Evolutionary conservation across 2,113 vertebrate genomes (phyloP), one percentile per base, ranked within the genome.

Genomic region (Podocnemis expansa): DNA sequence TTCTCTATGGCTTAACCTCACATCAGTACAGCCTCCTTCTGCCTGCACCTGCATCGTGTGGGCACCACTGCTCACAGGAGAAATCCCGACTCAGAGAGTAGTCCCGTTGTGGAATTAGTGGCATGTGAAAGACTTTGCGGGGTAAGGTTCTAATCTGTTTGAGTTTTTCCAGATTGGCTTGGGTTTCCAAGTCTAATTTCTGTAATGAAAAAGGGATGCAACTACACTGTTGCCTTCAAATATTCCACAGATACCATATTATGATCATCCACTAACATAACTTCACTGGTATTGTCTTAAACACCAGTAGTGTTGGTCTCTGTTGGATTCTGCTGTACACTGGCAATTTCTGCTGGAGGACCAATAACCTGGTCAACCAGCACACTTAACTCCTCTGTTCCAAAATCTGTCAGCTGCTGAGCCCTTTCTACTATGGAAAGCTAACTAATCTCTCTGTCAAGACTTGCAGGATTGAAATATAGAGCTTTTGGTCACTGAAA

Each of bases 131-230:
- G 79, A 22, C 38, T 14, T 55, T 4, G 5, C 11, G 51, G 27
- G 19, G 49, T 81, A 12, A 0, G 0, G 49, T 4, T 24, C 2
- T 0, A 1, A 13, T 6, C n/a, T 2, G 47, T 70, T 92, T 41
- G 67, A 27, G 38, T 55, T 43, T 55, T 41, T 43, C 78, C 63
- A n/a, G 75, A 29, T 78, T 67, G 60, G 29, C 14, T 41, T 41
- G n/a, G n/a, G n/a, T 73, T 41, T 19, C 70, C 24, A 43, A 38
- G 21, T 43, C 22, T 43, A 43, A 73, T 73, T 43, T 73, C 21
- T 19, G 2, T 73, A 73, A 41, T 73, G n/a, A 73, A n/a, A 73
- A 73, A 73, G 67, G 21, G 19, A 70, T 10, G 21, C 31, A 70
- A 21, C n/a, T 38, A 70, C 21, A 22, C 21, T 25, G 9, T 41